phyloP scores from a whole-genome alignment of 1,140 invertebrate species.

The Tetraneura akinire region DNA sequence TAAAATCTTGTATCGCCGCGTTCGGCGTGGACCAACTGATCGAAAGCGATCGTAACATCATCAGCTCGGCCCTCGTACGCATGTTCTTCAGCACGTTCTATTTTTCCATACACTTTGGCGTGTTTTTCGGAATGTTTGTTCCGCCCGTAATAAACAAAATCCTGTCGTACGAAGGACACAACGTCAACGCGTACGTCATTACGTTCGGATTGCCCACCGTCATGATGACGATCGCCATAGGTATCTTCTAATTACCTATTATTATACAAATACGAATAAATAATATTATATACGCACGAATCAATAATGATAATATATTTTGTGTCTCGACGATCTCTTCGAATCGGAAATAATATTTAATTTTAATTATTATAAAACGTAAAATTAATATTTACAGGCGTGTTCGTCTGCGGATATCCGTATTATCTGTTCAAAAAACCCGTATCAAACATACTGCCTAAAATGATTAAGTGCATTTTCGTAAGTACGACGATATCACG shows the following conservation, averaged over 20 bases:
- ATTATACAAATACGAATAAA: too few species aligned
- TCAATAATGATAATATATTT: too few species aligned
- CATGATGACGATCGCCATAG: constrained; percentile 12
- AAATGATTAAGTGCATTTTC: constrained; percentile 27
- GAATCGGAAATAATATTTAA: too few species aligned
- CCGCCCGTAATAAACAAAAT: constrained; percentile 74
- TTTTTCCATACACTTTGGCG: constrained; percentile 89
- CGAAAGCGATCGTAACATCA: constrained; percentile 68
- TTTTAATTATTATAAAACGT: background rate
- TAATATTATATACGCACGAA: too few species aligned
- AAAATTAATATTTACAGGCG: background rate
- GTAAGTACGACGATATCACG: background rate
- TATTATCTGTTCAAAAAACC: constrained; percentile 15
- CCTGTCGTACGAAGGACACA: background rate
- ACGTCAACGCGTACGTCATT: background rate
- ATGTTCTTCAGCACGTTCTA: constrained; percentile 92
- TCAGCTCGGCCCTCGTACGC: constrained; percentile 58
- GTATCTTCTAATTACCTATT: too few species aligned
- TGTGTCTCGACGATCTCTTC: too few species aligned
- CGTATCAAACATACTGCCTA: background rate
- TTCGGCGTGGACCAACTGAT: constrained; percentile 97
- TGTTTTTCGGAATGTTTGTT: constrained; percentile 82
- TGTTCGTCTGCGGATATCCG: constrained; percentile 26
- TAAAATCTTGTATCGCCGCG: constrained; percentile 94
- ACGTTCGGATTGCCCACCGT: constrained; percentile 10